Evolutionary conservation across 1,140 invertebrate species (phyloP).

Genomic region (Dermatophagoides farinae): DNA sequence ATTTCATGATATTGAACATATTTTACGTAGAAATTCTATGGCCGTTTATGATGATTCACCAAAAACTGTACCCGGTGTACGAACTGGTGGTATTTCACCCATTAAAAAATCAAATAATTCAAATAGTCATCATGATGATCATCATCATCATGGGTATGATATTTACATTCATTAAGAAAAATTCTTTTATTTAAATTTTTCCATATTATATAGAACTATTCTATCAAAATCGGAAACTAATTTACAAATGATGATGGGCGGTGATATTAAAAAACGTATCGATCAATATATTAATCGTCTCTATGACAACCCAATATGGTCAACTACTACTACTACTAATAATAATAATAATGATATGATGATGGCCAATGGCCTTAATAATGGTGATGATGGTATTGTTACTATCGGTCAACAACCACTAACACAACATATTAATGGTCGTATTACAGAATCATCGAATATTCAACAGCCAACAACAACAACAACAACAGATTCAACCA

Average conservation of each 20-base stretch:
- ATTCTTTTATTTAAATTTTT: neutral
- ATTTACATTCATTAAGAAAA: neutral
- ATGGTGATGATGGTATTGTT: neutral
- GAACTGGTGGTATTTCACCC: slow-evolving; percentile 14
- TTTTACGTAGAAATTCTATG: neutral
- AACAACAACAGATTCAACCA: neutral
- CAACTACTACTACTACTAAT: neutral
- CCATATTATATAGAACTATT: neutral
- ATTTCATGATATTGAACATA: neutral
- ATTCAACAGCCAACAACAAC: too few relatives aligned
- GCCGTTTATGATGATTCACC: slow-evolving; percentile 3
- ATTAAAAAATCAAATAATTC: neutral
- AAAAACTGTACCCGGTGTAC: slow-evolving; percentile 14
- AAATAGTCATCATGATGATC: neutral
- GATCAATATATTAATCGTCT: neutral
- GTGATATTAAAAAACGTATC: slow-evolving; percentile 4
- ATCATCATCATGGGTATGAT: neutral
- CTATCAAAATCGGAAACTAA: slow-evolving; percentile 1
- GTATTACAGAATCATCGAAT: too few relatives aligned
- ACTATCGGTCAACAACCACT: too few relatives aligned
- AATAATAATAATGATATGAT: too few relatives aligned
- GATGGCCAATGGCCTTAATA: neutral
- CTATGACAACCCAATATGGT: neutral
- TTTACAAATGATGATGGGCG: neutral
- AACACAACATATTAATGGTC: too few relatives aligned